phyloP scores from a whole-genome alignment of 1,140 invertebrate genomes.

The Tetramorium simillimum region DNA sequence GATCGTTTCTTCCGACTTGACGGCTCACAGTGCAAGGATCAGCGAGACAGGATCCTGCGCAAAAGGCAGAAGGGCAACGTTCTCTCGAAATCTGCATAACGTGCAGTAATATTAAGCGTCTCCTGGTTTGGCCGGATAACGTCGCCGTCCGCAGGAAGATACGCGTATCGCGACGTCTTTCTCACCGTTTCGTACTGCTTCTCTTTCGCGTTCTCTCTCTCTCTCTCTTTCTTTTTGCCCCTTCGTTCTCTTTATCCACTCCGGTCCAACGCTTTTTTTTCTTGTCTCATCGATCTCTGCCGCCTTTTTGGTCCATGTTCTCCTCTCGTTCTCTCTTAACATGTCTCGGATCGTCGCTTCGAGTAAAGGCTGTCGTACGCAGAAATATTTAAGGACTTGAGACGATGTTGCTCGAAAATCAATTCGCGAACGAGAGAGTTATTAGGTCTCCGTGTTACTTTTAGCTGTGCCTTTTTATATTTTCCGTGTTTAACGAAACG shows the following conservation, averaged over 20 bases:
- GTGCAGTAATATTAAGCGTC: slow-evolving; percentile 76
- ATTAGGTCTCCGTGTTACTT: slow-evolving; percentile 20
- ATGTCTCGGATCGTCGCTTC: slow-evolving; percentile 25
- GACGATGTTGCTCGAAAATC: slow-evolving; percentile 37
- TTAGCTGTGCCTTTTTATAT: background rate
- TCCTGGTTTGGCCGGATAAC: slow-evolving; percentile 69
- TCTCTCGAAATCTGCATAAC: slow-evolving; percentile 76
- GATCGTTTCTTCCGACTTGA: slow-evolving; percentile 1
- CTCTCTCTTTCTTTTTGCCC: slow-evolving; percentile 77
- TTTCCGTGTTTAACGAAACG: background rate
- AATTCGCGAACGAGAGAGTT: slow-evolving; percentile 20
- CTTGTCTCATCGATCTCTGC: slow-evolving; percentile 10
- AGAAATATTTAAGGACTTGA: slow-evolving; percentile 51
- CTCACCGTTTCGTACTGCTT: slow-evolving; percentile 54
- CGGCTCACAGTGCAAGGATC: slow-evolving; percentile 9
- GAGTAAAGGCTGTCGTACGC: slow-evolving; percentile 40
- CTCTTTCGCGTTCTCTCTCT: slow-evolving; percentile 51
- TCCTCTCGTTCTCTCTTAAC: slow-evolving; percentile 22
- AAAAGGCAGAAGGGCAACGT: slow-evolving; percentile 6
- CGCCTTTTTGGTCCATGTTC: slow-evolving; percentile 2
- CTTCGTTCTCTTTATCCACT: background rate
- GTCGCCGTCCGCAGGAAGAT: slow-evolving; percentile 65
- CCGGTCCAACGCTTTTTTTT: slow-evolving; percentile 6
- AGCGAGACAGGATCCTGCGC: slow-evolving; percentile 8
- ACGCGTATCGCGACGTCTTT: slow-evolving; percentile 70